phyloP scores from a whole-genome alignment of 2,888 invertebrate species.

The Melolontha melolontha region DNA sequence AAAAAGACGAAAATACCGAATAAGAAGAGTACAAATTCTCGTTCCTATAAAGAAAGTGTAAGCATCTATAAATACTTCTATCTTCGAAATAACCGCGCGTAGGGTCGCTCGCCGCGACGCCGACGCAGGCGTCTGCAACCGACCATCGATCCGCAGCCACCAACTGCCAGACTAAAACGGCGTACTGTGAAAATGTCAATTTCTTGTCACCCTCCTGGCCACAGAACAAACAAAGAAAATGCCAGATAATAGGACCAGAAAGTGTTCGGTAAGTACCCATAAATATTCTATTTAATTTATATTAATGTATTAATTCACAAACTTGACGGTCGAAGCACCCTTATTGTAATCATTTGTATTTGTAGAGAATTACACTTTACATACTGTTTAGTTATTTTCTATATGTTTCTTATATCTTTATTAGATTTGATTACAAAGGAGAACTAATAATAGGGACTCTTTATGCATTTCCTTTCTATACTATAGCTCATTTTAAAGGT shows the following conservation, averaged over 20 bases:
- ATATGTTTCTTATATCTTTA: not conserved
- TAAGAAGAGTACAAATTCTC: not conserved
- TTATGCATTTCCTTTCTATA: not conserved
- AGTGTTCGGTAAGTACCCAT: conserved; percentile 57
- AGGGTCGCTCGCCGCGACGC: conserved; percentile 51
- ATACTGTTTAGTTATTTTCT: not conserved
- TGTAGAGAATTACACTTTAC: not conserved
- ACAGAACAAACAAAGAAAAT: conserved; percentile 60
- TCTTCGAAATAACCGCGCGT: conserved; percentile 49
- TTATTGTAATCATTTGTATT: not conserved
- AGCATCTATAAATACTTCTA: conserved; percentile 35
- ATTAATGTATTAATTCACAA: conserved; percentile 1
- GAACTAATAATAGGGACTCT: not conserved
- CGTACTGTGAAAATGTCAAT: conserved; percentile 62
- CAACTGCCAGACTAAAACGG: conserved; percentile 40
- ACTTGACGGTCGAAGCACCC: not conserved
- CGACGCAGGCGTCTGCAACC: conserved; percentile 51
- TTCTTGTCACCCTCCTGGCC: conserved; percentile 59
- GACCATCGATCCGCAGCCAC: conserved; percentile 55
- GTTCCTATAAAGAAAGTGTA: not conserved
- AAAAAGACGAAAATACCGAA: not conserved
- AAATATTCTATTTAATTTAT: too few relatives aligned
- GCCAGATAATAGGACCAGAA: conserved; percentile 60
- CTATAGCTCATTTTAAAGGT: not conserved
- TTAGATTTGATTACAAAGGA: not conserved